Base-by-base conservation (phyloP, 2,797 vertebrate genomes). In the Melanogrammus aeglefinus region DNA sequence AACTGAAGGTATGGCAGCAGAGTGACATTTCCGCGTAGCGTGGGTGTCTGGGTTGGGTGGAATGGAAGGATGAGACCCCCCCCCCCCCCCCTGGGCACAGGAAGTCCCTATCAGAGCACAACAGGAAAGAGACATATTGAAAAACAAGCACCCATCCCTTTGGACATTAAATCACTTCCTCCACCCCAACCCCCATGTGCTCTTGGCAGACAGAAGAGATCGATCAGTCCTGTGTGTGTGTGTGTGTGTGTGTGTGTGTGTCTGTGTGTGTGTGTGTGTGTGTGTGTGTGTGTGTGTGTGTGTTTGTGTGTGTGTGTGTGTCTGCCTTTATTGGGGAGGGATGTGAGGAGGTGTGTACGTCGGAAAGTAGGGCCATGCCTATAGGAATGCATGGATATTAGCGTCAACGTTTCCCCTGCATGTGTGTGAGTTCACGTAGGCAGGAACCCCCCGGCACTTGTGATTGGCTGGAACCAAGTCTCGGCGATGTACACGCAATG, bases 101-200 rank as follows among this genome's bases (percentile, higher is more conserved):
- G 95, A 95, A 95, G 94, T 93, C 84, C 86, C 90, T 93, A 94
- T 92, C 91, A 92, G 94, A 95, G 90, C 94, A 95, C 94, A 95
- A 95, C 94, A 95, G 94, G 95, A 93, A 92, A 92, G 86, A 86
- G 86, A 91, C 86, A 31, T 84, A 81, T 86, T 83, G 14, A 89
- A 91, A 92, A 94, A 94, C 92, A 94, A 93, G 91, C 83, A 81
- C 89, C 91, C 91, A 92, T 93, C 93, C 92, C 94, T 95, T 93
- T 92, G 90, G 90, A 94, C 90, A 94, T 94, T 92, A 95, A 94
- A 94, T 94, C 93, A 93, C 93, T 94, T 95, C 94, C 94, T 93
- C 83, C 89, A 78, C 31, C 77, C 78, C 80, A 83, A 79, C 75
- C 74, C 83, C 77, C 81, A 81, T 33, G 44, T 76, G 79, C 78